These are phyloP conservation scores for Platypus cylindrus DNA, from an alignment of 2,888 invertebrate genomes.

Conservation along the genomic window DNA sequence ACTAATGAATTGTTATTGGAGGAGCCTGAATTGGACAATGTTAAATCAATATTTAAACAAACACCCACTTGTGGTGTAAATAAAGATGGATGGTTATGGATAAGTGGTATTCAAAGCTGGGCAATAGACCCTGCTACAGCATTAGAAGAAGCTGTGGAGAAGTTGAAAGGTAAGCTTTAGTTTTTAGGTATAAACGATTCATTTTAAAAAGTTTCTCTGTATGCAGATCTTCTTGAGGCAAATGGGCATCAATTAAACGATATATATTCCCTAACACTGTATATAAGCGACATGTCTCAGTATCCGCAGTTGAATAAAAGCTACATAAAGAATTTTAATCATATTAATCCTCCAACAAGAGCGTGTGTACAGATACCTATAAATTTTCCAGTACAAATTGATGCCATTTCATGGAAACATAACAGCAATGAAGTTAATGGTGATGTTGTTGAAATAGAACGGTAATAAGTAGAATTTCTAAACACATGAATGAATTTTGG, in stretches of 20 bases:
- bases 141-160: constrained; percentile 57
- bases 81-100: constrained; percentile 70
- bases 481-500: neutral
- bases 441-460: constrained; percentile 24
- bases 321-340: constrained; percentile 60
- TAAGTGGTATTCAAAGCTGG: constrained; percentile 66
- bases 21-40: constrained; percentile 7
- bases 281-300: constrained; percentile 69
- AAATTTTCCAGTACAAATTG: constrained; percentile 63
- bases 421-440: constrained; percentile 17
- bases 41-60: constrained; percentile 15
- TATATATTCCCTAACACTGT: constrained; percentile 71
- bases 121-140: constrained; percentile 51
- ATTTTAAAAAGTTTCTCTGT: no score
- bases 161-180: constrained; percentile 74
- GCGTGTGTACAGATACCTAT: constrained; percentile 71
- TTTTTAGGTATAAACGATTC: no score
- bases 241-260: constrained; percentile 45
- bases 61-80: constrained; percentile 20
- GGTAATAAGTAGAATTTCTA: constrained; percentile 18
- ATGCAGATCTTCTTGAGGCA: constrained; percentile 18
- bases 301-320: constrained; percentile 66
- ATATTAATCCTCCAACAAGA: constrained; percentile 72
- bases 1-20: constrained; percentile 3
- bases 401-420: constrained; percentile 53